A percentile compares a stretch with the other conserved stretches of the same genome.
These are phyloP conservation scores for Barnardius zonarius DNA, from an alignment of 2,113 vertebrate genomes.

Conservation along the genomic window DNA sequence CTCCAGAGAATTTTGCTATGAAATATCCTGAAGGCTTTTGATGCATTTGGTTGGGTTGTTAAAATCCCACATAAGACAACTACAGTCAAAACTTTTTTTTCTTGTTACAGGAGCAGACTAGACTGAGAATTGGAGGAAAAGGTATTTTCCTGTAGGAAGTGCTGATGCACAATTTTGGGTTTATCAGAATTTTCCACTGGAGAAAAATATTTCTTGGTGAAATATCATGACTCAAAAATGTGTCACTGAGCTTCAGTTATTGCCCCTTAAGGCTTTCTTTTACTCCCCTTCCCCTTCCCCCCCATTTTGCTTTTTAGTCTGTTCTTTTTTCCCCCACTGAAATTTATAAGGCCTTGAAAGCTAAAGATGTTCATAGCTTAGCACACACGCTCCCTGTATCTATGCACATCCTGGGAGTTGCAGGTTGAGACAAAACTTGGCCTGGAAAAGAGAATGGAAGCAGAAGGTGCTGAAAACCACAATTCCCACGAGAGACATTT, in stretches of 20 bases:
- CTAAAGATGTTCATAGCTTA: neutral
- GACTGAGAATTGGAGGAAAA: neutral
- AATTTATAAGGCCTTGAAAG: neutral
- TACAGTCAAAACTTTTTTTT: neutral
- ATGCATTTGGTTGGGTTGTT: neutral
- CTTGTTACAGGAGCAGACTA: neutral
- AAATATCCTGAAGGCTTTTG: neutral
- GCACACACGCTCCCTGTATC: neutral
- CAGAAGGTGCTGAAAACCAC: conserved; percentile 6
- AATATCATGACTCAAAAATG: neutral
- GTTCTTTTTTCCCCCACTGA: neutral
- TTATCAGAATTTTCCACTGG: neutral
- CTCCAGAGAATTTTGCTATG: neutral
- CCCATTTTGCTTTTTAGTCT: neutral
- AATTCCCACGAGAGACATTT: neutral
- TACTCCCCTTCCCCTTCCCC: neutral
- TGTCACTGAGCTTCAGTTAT: neutral
- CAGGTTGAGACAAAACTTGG: neutral
- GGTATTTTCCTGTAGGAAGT: neutral
- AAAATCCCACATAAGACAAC: neutral
- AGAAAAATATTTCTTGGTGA: neutral
- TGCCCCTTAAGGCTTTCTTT: neutral
- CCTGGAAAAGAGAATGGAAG: neutral
- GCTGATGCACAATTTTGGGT: neutral
- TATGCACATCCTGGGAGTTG: neutral